phyloP scores from a whole-genome alignment of 2,797 vertebrate genomes.

The Setipinna tenuifilis region DNA sequence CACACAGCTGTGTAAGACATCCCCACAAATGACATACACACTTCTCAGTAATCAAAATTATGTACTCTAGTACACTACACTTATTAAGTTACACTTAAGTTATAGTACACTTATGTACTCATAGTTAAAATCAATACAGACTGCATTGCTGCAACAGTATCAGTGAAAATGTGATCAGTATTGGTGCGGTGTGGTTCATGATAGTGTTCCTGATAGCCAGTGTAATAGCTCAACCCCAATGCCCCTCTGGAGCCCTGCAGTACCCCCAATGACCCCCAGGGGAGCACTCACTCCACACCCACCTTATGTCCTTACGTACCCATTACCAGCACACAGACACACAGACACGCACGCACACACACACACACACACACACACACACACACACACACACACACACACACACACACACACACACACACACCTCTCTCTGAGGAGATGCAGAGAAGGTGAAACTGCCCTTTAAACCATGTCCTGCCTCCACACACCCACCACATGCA shows the following conservation, averaged over 20 bases:
- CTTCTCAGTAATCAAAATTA: no score
- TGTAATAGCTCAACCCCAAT: background rate
- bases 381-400: slow-evolving; percentile 29
- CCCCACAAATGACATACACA: no score
- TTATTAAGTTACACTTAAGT: no score
- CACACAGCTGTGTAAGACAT: no score
- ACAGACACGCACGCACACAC: background rate
- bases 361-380: slow-evolving; percentile 62
- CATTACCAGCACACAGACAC: no score
- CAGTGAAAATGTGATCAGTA: background rate
- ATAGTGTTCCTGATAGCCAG: background rate
- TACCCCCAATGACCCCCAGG: background rate
- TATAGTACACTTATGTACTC: no score
- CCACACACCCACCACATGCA: slow-evolving; percentile 55
- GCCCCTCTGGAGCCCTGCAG: background rate
- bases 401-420: no score
- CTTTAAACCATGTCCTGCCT: background rate
- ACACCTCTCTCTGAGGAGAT: no score
- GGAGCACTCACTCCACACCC: background rate
- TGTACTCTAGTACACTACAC: no score
- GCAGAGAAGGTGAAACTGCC: background rate
- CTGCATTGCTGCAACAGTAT: background rate
- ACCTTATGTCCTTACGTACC: background rate
- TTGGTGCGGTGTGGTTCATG: background rate
- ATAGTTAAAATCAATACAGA: no score